A percentile compares a stretch with the other conserved stretches of the same genome.
Conservation (phyloP, 2,113 vertebrate genomes). For the Aptenodytes patagonicus region DNA sequence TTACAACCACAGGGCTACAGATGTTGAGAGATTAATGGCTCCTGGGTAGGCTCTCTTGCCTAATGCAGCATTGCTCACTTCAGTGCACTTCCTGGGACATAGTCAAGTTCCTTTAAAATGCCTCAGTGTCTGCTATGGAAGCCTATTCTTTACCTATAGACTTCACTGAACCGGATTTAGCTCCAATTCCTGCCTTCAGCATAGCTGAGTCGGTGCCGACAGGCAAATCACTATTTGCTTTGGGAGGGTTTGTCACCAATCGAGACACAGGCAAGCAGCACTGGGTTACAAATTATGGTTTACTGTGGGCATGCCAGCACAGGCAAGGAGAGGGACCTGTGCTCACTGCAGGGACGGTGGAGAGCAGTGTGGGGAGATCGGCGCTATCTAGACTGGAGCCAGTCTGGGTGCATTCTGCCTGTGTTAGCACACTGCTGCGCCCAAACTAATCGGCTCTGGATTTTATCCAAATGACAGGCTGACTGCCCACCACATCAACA, state of each 20-base stretch:
- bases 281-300: not conserved
- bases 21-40: not conserved
- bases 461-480: not conserved
- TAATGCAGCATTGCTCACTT: not conserved
- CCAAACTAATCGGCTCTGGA: not conserved
- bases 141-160: not conserved
- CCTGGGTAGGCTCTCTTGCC: not conserved
- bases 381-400: not conserved
- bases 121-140: not conserved
- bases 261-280: not conserved
- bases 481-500: not conserved
- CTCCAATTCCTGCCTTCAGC: not conserved
- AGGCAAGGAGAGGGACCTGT: not conserved
- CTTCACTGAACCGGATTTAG: not conserved
- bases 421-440: not conserved
- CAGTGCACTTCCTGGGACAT: not conserved
- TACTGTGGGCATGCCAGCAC: not conserved
- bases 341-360: rapidly evolving
- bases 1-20: not conserved
- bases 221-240: conserved; percentile 22
- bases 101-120: not conserved
- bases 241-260: not conserved
- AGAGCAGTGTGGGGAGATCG: not conserved
- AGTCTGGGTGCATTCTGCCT: conserved; percentile 15
- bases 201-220: conserved; percentile 35